These are phyloP conservation scores for Herpailurus yagouaroundi DNA, from an alignment of 2,113 vertebrate species.

Conservation along the genomic window DNA sequence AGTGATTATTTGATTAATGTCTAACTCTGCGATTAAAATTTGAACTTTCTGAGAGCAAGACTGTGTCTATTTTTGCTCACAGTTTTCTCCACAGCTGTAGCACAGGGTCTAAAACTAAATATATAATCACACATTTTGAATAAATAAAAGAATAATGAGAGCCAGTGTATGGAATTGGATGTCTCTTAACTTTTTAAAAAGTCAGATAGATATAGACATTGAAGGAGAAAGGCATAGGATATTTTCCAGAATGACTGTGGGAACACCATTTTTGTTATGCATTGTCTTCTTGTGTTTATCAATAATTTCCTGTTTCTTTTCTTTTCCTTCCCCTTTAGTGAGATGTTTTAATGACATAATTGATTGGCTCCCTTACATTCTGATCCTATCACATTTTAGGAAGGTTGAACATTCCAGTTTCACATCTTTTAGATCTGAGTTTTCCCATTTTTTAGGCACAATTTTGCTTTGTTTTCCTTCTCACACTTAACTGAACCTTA, in stretches of 20 bases:
- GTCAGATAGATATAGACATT: not conserved
- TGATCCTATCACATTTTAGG: constrained; percentile 23
- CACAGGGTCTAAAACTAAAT: not conserved
- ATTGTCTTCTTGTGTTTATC: not conserved
- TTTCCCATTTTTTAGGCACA: not conserved
- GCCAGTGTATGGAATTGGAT: not conserved
- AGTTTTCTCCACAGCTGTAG: not conserved
- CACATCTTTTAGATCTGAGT: not conserved
- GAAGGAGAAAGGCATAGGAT: not conserved
- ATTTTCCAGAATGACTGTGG: not conserved
- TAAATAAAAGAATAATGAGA: constrained; percentile 29
- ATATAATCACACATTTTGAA: not conserved
- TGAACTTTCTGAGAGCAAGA: constrained; percentile 10
- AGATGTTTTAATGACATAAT: constrained; percentile 4
- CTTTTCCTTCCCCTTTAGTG: not conserved
- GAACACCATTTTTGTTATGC: not conserved
- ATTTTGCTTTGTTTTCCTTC: not conserved
- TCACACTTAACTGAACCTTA: not conserved
- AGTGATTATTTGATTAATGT: not conserved
- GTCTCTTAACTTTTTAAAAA: not conserved
- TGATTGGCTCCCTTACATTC: not conserved
- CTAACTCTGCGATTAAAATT: not conserved
- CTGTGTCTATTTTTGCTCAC: not conserved
- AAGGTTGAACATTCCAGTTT: constrained; percentile 16
- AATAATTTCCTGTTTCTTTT: constrained; percentile 12